Base-by-base conservation (phyloP, 2,113 vertebrate species). In the Ochotona curzoniae region DNA sequence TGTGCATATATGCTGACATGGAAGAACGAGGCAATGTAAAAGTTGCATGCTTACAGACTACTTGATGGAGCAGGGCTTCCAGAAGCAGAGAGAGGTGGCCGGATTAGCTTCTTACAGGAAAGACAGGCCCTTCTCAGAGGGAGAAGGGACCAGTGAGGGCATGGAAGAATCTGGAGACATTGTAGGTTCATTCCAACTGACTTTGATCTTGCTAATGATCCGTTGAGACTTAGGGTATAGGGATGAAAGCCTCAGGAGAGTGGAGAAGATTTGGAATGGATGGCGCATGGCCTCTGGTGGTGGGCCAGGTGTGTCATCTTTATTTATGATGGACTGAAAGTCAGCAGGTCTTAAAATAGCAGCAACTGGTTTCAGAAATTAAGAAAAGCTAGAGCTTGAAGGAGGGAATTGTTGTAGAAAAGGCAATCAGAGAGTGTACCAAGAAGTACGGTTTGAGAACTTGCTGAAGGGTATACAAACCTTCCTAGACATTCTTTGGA, bases 151-250 rank as follows among this genome's bases (percentile, higher is more conserved):
- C 60, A 87, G 61, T 51, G 80, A 84, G 17, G 54, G 69, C 81
- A 74, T 17, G 78, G 90, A 95, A 66, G 93, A 83, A 87, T 89
- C 78, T 89, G 73, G 87, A 94, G 84, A 87, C 47, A 28, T 2
- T 9, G 13, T 70, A 47, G 57, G 35, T 86, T 93, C 73, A 51
- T 8, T 78, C 32, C 64, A 95, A 64, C 57, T 91, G 84, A 69
- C 95, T 95, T 94, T 95, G 94, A 94, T 94, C 94, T 96, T 87
- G 49, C 35, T 95, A 89, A 92, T 82, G 73, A 94, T 92, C 87
- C 83, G 15, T 60, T 76, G 84, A 74, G 85, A 83, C 92, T 80
- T 57, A 47, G 60, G 57, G 51, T 78, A 82, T 11, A 57, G 35
- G 93, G 74, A 91, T 94, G 67, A 95, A 95, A 94, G 94, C 87